A percentile compares a stretch with the other conserved stretches of the same genome.
phyloP scores from a whole-genome alignment of 23 tunicate species.

The Trididemnum clinides region DNA sequence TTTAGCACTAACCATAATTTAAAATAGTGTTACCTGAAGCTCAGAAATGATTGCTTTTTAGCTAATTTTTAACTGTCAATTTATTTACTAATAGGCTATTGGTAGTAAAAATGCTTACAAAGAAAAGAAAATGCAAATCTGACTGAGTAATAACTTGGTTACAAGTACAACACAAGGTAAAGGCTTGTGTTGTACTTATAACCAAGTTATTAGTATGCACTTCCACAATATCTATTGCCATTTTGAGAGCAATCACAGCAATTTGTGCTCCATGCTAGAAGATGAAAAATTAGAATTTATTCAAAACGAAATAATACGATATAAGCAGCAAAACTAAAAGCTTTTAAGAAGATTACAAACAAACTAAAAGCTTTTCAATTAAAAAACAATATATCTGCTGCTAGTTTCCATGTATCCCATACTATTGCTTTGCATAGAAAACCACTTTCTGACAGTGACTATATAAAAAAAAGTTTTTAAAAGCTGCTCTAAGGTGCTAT shows the following conservation, averaged over 20 bases:
- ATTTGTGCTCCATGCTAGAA: not conserved
- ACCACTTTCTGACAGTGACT: constrained; percentile 50
- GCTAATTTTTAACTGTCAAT: constrained; percentile 21
- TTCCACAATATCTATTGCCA: constrained; percentile 31
- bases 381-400: not conserved
- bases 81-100: too few species aligned
- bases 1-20: too few species aligned
- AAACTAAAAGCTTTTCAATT: not conserved
- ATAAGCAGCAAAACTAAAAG: constrained; percentile 25
- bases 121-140: too few species aligned
- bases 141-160: too few species aligned
- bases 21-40: too few species aligned
- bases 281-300: constrained; percentile 19
- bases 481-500: constrained; percentile 27
- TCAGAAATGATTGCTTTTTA: too few species aligned
- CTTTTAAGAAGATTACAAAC: too few species aligned
- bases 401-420: constrained; percentile 35
- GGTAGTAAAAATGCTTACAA: too few species aligned
- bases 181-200: not conserved
- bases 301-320: constrained; percentile 6
- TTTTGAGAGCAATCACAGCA: constrained; percentile 20
- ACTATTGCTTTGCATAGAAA: constrained; percentile 55
- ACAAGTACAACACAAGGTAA: too few species aligned
- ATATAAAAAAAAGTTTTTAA: constrained; percentile 33
- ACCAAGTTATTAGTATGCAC: not conserved